These are phyloP conservation scores for Lepus oiostolus DNA, from an alignment of 2,797 vertebrate species.

Conservation along the genomic window DNA sequence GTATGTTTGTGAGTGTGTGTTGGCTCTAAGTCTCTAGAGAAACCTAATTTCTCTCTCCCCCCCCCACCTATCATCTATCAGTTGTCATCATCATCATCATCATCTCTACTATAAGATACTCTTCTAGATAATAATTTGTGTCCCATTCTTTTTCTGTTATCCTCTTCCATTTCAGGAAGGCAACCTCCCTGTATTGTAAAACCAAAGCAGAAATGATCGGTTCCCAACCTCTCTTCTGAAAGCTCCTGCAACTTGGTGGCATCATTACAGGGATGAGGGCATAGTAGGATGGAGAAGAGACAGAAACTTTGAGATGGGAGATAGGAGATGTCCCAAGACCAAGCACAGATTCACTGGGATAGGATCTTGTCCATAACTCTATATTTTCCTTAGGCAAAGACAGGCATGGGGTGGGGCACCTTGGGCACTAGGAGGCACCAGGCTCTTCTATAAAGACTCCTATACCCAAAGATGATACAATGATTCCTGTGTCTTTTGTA, in stretches of 20 bases:
- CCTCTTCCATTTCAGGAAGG: not conserved
- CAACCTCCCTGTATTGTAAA: not conserved
- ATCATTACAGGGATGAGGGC: not conserved
- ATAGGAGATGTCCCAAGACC: not conserved
- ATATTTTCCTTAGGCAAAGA: not conserved
- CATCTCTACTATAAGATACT: not conserved
- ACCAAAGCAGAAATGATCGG: constrained; percentile 7
- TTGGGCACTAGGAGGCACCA: not conserved
- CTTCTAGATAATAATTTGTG: constrained; percentile 31
- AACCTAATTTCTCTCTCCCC: not conserved
- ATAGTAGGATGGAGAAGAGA: not conserved
- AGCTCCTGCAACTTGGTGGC: not conserved
- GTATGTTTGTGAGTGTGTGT: not conserved
- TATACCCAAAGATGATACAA: not conserved
- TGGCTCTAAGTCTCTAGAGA: not conserved
- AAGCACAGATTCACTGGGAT: not conserved
- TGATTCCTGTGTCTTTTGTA: not conserved
- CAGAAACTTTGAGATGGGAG: not conserved
- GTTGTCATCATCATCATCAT: too few species aligned
- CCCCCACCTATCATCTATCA: not conserved
- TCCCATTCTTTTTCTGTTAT: not conserved
- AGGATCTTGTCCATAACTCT: not conserved
- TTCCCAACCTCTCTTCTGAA: not conserved
- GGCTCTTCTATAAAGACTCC: not conserved
- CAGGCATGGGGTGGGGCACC: not conserved